Base-by-base conservation (phyloP, 1,140 invertebrate species). In the Drosophila pandora region DNA sequence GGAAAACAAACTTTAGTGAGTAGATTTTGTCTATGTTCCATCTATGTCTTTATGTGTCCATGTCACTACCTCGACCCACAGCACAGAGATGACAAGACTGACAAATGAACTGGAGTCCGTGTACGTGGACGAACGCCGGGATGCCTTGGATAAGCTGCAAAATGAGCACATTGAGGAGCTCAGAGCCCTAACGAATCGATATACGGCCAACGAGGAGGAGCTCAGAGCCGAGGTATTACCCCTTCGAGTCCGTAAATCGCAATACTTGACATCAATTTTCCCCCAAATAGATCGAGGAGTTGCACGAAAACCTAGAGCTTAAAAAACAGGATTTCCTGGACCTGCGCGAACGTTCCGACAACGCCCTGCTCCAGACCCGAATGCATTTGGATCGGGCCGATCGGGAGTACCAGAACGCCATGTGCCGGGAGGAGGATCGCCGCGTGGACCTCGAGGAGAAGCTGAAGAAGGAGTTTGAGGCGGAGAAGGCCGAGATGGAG, bases 61-160 rank as follows among this genome's bases (percentile, higher is more conserved):
- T 45, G n/a, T 2, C 4, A 7, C 4, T 43, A 23, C 6, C 30
- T 23, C 3, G 2, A 74, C 91, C 41, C 79, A 73, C 82, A 92
- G 78, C 81, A 91, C 76, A 93, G 94, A 91, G 92, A 92, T 92
- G 91, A 90, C 83, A 76, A 92, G 94, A 91, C 90, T 95, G 80
- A 94, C 93, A 90, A 90, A 91, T 48, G 94, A 95, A 90, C 87
- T 95, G 60, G 94, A 94, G 75, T 92, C 93, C 73, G 92, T 93
- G 59, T 93, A 94, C 74, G 91, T 92, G 43, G 94, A 95, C 69
- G 94, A 95, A 70, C 94, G 94, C 57, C 92, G 92, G 30, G 87
- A 84, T n/a, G 93, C 93, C 7, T 90, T 95, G 43, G 93, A 94
- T 65, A 92, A 93, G 74, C 76, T 93, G 25, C 90, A 92, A 53